Evolutionary conservation across 53 echinoderm and acorn worm genomes (phyloP), one percentile per base, ranked within the genome.

Genomic region (Apostichopus leukothele): DNA sequence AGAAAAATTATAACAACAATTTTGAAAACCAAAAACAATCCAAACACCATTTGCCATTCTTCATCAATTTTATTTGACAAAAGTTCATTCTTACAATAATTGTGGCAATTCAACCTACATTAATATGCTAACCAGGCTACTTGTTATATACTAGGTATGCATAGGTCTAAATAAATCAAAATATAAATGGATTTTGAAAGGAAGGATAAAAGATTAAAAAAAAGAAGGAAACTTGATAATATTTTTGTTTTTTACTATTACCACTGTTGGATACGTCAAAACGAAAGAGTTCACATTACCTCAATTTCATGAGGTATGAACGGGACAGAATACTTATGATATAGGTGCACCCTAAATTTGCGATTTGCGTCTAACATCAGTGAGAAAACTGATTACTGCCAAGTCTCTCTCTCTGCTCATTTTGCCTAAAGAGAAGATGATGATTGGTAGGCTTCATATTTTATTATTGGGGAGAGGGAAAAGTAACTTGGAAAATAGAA

Each of bases 91-190:
- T 81, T 81, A 55, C 59, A 71, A 81, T 59, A 53, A 81, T 11
- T 81, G 81, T 81, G 81, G 59, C 19, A 81, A 81, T 81, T 59
- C 59, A 59, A 81, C 81, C 81, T 81, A 81, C 81, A 55, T 53
- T 76, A 27, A 50, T 9, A 81, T 50, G 22, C 55, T 54, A 81
- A 81, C 81, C 81, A 81, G 81, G 55, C 81, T 81, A 81, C 81
- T 54, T 81, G 81, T 54, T 22, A 81, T 81, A 81, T 81, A 54
- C 81, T 81, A 81, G 81, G 81, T 81, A 81, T 81, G 81, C 81
- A 81, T 81, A 81, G 81, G 81, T 81, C 81, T 81, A 81, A 76
- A 76, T 19, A 81, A 54, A 81, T 55, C 54, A 18, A 71, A 19
- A n/a, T 71, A 71, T 71, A 71, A 71, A 71, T 19, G 71, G 71